Conservation (phyloP, 2,113 vertebrate genomes). For the Clarias gariepinus region DNA sequence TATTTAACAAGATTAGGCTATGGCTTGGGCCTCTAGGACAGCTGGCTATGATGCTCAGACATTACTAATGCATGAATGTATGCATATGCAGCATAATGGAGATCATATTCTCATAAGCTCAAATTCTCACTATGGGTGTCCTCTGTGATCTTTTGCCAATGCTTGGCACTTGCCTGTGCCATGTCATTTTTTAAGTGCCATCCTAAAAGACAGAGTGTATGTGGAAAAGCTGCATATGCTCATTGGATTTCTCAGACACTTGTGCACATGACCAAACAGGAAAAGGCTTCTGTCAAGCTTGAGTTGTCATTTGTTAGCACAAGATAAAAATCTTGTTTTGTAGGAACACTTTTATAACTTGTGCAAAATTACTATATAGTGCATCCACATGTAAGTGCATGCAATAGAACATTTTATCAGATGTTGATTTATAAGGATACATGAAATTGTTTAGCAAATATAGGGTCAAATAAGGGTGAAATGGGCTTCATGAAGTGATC, state of each 20-base stretch:
- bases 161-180: slow-evolving; percentile 47
- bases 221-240: slow-evolving; percentile 42
- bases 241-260: slow-evolving; percentile 26
- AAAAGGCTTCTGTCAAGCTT: slow-evolving; percentile 15
- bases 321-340: slow-evolving; percentile 40
- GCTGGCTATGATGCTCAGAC: slow-evolving; percentile 54
- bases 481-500: background rate
- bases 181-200: slow-evolving; percentile 45
- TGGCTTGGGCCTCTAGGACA: slow-evolving; percentile 52
- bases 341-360: slow-evolving; percentile 4
- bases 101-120: slow-evolving; percentile 39
- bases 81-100: slow-evolving; percentile 50
- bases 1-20: slow-evolving; percentile 57
- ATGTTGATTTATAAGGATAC: background rate
- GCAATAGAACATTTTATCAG: slow-evolving; percentile 2
- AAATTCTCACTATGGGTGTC: slow-evolving; percentile 52
- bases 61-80: slow-evolving; percentile 59
- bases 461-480: background rate
- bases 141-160: slow-evolving; percentile 54
- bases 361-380: background rate
- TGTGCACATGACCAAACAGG: slow-evolving; percentile 43
- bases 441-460: background rate
- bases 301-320: slow-evolving; percentile 22
- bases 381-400: background rate
- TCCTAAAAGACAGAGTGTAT: slow-evolving; percentile 39